Conservation (phyloP, 2,797 vertebrate species). For the Astyanax mexicanus region DNA sequence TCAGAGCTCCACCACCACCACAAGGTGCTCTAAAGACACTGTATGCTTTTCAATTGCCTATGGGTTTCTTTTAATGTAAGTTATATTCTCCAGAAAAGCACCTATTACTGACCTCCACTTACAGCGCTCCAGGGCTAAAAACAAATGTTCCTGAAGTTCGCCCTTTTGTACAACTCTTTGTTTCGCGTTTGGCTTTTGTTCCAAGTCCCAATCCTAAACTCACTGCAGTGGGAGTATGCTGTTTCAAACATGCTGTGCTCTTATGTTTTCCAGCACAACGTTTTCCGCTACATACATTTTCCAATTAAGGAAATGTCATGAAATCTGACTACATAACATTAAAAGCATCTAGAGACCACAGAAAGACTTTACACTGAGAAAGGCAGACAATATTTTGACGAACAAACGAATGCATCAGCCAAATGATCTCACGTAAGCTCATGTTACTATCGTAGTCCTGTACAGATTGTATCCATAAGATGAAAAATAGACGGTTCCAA, state of each 20-base stretch:
- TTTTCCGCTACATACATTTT: too few relatives aligned
- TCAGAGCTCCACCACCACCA: neutral
- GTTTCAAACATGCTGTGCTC: constrained; percentile 30
- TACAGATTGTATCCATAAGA: too few relatives aligned
- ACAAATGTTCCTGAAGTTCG: neutral
- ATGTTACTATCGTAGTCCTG: too few relatives aligned
- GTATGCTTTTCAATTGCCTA: constrained; percentile 1
- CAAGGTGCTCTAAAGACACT: neutral
- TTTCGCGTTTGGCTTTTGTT: constrained; percentile 17
- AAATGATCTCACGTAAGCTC: too few relatives aligned
- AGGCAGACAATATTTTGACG: too few relatives aligned
- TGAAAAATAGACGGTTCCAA: too few relatives aligned
- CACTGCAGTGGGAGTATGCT: constrained; percentile 30
- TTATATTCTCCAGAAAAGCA: neutral
- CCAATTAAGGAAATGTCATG: too few relatives aligned
- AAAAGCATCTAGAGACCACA: too few relatives aligned
- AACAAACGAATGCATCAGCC: too few relatives aligned
- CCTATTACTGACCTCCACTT: too few relatives aligned
- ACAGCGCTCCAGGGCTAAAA: neutral
- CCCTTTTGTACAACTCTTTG: neutral
- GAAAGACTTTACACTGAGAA: too few relatives aligned
- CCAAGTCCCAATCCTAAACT: constrained; percentile 10
- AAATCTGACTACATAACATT: too few relatives aligned
- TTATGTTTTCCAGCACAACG: constrained; percentile 32
- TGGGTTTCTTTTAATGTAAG: neutral